Conservation (phyloP, 2,888 invertebrate genomes). For the Liopterus haemorrhoidalis region DNA sequence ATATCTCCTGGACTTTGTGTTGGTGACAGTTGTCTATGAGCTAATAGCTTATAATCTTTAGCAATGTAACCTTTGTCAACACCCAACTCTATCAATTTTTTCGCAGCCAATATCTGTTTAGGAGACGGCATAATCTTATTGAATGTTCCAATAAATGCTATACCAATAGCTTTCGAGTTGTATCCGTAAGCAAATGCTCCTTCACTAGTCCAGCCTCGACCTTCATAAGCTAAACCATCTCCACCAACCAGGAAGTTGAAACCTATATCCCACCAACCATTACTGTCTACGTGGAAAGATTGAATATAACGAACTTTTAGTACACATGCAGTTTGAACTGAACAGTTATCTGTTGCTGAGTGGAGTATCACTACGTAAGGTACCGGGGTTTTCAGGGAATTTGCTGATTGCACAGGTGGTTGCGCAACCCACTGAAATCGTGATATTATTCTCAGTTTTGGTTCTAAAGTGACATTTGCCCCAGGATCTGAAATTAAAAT, state of each 20-base stretch:
- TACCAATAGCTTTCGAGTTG: conserved; percentile 61
- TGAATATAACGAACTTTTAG: conserved; percentile 58
- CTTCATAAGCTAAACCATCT: conserved; percentile 67
- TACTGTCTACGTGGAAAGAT: conserved; percentile 62
- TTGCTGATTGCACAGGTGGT: no score
- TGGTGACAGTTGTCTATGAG: conserved; percentile 59
- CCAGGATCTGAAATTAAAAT: conserved; percentile 8
- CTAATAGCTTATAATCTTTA: conserved; percentile 60
- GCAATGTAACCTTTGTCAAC: conserved; percentile 56
- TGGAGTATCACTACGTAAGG: conserved; percentile 57
- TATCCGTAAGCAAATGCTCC: conserved; percentile 67
- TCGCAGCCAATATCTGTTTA: conserved; percentile 55
- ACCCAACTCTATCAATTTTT: conserved; percentile 57
- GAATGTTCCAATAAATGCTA: conserved; percentile 70
- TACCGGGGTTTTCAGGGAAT: conserved; percentile 47
- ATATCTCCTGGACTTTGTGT: conserved; percentile 65
- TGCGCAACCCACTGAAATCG: conserved; percentile 64
- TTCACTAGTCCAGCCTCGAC: conserved; percentile 66
- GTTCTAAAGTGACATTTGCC: neutral
- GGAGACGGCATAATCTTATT: conserved; percentile 49
- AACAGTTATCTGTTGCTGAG: conserved; percentile 59
- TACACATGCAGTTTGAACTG: conserved; percentile 53
- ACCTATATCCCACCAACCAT: conserved; percentile 60
- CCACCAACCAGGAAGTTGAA: conserved; percentile 77
- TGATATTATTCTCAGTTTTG: conserved; percentile 51